A percentile compares a stretch with the other conserved stretches of the same genome.
Evolutionary conservation across 2,113 vertebrate genomes (phyloP).

Genomic region (Notarius quadriscutis): DNA sequence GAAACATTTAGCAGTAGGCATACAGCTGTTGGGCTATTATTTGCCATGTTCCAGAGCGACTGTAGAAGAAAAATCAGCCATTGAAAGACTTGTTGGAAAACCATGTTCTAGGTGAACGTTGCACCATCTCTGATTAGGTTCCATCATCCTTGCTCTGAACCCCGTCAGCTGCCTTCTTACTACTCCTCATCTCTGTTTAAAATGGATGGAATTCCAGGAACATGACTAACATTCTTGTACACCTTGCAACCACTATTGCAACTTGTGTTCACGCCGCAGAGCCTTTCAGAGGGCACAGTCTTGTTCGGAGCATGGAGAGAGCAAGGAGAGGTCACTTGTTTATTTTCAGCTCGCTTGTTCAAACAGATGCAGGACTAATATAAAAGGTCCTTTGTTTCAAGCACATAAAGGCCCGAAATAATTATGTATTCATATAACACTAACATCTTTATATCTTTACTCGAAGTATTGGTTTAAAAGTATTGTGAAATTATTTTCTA

Average conservation of each 20-base stretch:
- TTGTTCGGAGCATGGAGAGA: slow-evolving; percentile 33
- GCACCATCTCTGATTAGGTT: neutral
- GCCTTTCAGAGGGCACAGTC: slow-evolving; percentile 30
- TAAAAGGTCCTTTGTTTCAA: slow-evolving; percentile 47
- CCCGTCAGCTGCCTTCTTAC: neutral
- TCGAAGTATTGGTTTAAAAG: neutral
- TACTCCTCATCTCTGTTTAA: neutral
- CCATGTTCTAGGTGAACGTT: neutral
- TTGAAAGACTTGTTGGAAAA: neutral
- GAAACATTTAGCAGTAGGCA: neutral
- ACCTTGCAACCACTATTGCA: neutral
- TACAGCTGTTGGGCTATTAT: neutral
- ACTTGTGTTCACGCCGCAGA: slow-evolving; percentile 10
- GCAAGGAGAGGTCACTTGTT: slow-evolving; percentile 47
- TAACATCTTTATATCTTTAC: neutral
- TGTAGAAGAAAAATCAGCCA: neutral
- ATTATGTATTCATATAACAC: neutral
- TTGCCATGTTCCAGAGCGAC: neutral
- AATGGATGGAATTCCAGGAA: neutral
- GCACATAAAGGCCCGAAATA: slow-evolving; percentile 2
- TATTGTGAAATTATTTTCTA: neutral
- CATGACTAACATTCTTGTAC: no score
- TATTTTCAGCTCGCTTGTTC: slow-evolving; percentile 56
- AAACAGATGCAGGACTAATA: slow-evolving; percentile 40
- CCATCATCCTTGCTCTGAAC: slow-evolving; percentile 9